Base-by-base conservation (phyloP, 2,797 vertebrate genomes). In the Steatocranus sp. region DNA sequence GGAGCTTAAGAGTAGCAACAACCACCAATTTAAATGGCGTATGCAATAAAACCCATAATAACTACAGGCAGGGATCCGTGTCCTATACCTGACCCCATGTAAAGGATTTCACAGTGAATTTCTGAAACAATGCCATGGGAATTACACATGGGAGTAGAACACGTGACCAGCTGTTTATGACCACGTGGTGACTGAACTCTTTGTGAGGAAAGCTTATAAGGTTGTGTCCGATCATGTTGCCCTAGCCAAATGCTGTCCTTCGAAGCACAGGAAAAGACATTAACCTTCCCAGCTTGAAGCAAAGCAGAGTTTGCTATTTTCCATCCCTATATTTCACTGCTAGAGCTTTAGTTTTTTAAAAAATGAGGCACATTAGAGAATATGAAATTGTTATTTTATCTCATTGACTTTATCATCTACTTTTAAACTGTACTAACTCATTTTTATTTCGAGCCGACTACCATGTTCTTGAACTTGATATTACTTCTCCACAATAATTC, bases 191-290 rank as follows among this genome's bases (percentile, higher is more conserved):
- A 93, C 90, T 93, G 93, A 89, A 83, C 89, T 89, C 79, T 93
- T 88, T 91, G 88, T 75, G 85, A 81, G 89, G 78, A 84, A 89
- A 91, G 91, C 90, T 94, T 89, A 93, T 92, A 87, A 93, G 92
- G 93, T 94, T 79, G 76, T 78, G 70, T 86, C 82, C 43, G 76
- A 94, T 93, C 87, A 84, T 3, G 80, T 92, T 91, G 88, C 76
- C 80, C 75, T 58, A 80, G 82, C 93, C 88, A 90, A 88, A 87
- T 17, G 43, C 80, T 54, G 83, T 92, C 94, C 94, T 92, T 92
- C 82, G 89, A 83, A 84, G 80, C 38, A 36, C 32, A 53, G 25
- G 8, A 43, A 41, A n/a, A 78, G 74, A 76, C 73, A 18, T 78
- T 51, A 79, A 43, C 50, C 58, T 17, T n/a, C 30, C 46, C 68